Evolutionary conservation across 2,113 vertebrate genomes (phyloP).

Genomic region (Oryctolagus cuniculus): mOryCun1.1 NC_091448.1:31749001-31749500

Average conservation of each 20-base stretch:
- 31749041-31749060: too few species aligned
- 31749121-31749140: conserved; percentile 28
- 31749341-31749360: neutral
- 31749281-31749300: neutral
- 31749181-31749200: neutral
- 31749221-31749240: neutral
- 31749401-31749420: neutral
- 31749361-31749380: neutral
- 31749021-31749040: too few species aligned
- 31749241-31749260: neutral
- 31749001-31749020: too few species aligned
- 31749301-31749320: neutral
- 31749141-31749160: neutral
- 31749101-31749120: conserved; percentile 28
- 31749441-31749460: neutral
- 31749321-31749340: neutral
- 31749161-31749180: conserved; percentile 10
- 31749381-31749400: neutral
- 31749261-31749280: neutral
- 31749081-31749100: too few species aligned
- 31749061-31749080: too few species aligned
- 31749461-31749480: neutral
- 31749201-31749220: neutral
- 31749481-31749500: neutral
- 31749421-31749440: neutral